Evolutionary conservation across 1,140 invertebrate genomes (phyloP), one percentile per base, ranked within the genome.

Genomic region (Lysiphlebus fabarum): DNA sequence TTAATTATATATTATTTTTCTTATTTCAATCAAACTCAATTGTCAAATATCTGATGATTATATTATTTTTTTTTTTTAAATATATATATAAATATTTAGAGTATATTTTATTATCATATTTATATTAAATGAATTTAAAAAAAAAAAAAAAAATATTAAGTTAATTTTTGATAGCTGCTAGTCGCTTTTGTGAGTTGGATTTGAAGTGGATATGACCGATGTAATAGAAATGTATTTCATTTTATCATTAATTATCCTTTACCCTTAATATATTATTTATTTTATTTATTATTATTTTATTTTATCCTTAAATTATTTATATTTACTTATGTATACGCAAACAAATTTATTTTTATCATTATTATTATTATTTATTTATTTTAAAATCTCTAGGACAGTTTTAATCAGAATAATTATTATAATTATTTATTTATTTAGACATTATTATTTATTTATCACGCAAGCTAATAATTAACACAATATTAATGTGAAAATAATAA

Each of bases 121-220:
- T 58, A 43, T 36, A 41, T 33, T 42, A 38, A 44, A 10, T 53
- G 10, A 57, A 43, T 26, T 12, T n/a, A 42, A 55, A 40, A 10
- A 45, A 61, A 17, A 11, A 55, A 61, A 26, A 51, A 59, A 26
- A 10, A 47, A n/a, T n/a, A n/a, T n/a, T n/a, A n/a, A 50, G n/a
- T 17, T 50, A 53, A 64, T 57, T 42, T 47, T 62, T 45, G 49
- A 62, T 63, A 67, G 66, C 63, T 62, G 66, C 66, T 63, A 65
- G 63, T 62, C 60, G 66, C 66, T 67, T 67, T 67, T 65, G 60
- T 65, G 60, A 67, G 63, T 67, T 67, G 63, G 64, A 67, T 67
- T 67, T 67, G 66, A 67, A 63, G 64, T 67, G 66, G 66, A 67
- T 67, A 67, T 67, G 64, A 65, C 66, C 63, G 57, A 65, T 63